phyloP scores from a whole-genome alignment of 2,797 vertebrate genomes.

The Carapus acus region DNA sequence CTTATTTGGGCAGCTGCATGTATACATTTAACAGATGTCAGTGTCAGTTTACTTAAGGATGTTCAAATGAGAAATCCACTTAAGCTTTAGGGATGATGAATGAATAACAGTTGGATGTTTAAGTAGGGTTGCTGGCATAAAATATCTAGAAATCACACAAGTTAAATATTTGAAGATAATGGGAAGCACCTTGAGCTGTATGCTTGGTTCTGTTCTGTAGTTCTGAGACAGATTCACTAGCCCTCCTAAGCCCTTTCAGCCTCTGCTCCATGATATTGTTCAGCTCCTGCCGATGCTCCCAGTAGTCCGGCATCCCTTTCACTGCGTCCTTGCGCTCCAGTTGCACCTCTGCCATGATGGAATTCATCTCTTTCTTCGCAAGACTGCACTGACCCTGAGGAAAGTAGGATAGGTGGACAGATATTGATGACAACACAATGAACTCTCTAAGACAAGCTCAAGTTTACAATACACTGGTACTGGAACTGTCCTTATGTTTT shows the following conservation, averaged over 20 bases:
- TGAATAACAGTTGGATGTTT: no score
- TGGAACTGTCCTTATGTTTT: not conserved
- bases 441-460: not conserved
- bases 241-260: slow-evolving; percentile 34
- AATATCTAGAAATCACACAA: no score
- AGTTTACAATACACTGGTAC: not conserved
- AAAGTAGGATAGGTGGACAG: not conserved
- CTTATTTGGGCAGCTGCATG: slow-evolving; percentile 57
- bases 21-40: slow-evolving; percentile 7
- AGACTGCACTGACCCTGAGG: slow-evolving; percentile 59
- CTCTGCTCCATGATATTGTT: slow-evolving; percentile 41
- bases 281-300: slow-evolving; percentile 53
- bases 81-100: no score
- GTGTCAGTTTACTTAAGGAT: no score
- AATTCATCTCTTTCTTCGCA: slow-evolving; percentile 48
- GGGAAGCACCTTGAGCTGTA: slow-evolving; percentile 52
- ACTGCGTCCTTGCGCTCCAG: slow-evolving; percentile 44
- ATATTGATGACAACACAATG: not conserved
- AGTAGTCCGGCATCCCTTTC: slow-evolving; percentile 51
- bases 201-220: slow-evolving; percentile 46
- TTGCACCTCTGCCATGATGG: slow-evolving; percentile 44
- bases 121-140: no score
- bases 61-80: no score
- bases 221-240: slow-evolving; percentile 29
- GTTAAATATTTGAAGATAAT: slow-evolving; percentile 24